phyloP scores from a whole-genome alignment of 2,888 invertebrate genomes.

The Apodemia mormo region DNA sequence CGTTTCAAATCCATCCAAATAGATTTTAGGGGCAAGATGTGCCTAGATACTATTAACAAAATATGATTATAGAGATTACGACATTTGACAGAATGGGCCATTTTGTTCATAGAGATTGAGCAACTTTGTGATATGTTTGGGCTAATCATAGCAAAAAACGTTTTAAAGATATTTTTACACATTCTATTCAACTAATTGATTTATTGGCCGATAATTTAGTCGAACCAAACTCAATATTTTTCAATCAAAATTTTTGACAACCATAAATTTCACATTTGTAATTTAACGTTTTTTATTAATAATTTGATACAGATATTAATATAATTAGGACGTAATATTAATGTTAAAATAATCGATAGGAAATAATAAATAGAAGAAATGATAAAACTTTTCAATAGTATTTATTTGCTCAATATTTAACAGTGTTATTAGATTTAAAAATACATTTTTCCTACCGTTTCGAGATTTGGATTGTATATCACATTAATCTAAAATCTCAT shows the following conservation, averaged over 20 bases:
- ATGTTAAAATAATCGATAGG: no score
- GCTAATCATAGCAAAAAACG: constrained; percentile 22
- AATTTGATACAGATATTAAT: no score
- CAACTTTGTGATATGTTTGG: constrained; percentile 40
- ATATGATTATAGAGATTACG: constrained; percentile 24
- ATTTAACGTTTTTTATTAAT: no score
- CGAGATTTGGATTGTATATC: neutral
- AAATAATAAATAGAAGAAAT: neutral
- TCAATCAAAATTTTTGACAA: no score
- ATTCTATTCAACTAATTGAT: neutral
- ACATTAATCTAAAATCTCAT: neutral
- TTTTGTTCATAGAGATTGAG: constrained; percentile 45
- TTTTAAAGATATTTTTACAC: constrained; percentile 3
- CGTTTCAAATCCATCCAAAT: neutral
- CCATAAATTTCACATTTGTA: no score
- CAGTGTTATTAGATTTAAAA: neutral
- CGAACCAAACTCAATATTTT: no score
- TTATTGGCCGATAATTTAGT: no score
- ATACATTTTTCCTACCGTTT: neutral
- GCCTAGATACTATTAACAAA: constrained; percentile 16
- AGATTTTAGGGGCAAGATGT: neutral
- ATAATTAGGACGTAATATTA: no score
- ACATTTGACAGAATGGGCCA: constrained; percentile 29
- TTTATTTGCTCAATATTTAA: neutral
- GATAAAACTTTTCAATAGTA: neutral